Evolutionary conservation across 1,140 invertebrate species (phyloP), one percentile per base, ranked within the genome.

Genomic region (Asobara japonica): DNA sequence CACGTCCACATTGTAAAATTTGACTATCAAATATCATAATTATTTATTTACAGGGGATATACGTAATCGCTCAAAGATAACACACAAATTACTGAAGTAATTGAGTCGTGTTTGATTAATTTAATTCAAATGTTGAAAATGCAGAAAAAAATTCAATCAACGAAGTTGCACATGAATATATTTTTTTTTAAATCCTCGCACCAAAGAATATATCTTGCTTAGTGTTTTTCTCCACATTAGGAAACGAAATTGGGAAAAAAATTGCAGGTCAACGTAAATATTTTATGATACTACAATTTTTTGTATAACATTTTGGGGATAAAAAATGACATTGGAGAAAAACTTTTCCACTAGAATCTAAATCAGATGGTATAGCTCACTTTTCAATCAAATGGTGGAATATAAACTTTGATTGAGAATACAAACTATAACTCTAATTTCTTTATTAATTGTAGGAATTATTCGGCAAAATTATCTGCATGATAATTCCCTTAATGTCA

Each of bases 161-260:
- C 48, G 65, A 61, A 66, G 56, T 38, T 36, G 71, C 64, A 72
- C 48, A 29, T 67, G 64, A 30, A 67, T 60, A 60, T 72, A 66
- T 61, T 48, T 65, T 66, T 65, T 33, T 64, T 71, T 30, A 64
- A 18, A 29, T 38, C 11, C 64, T 66, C 30, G 71, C 65, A 60
- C 48, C 64, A 72, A 67, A 65, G 64, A 66, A 41, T 65, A 72
- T 31, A 10, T 60, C 48, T 64, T 64, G 68, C 62, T 33, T 70
- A 7, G 51, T 56, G 22, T 56, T 56, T 22, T 51, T 20, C 18
- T 45, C n/a, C 18, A 13, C n/a, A 16, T 45, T 45, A 18, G 5
- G 41, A 45, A 16, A 16, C n/a, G n/a, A 45, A 33, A 33, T 33
- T 11, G 5, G 31, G 31, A 11, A 33, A 33, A 33, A 33, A 33